phyloP scores from a whole-genome alignment of 1,140 invertebrate genomes.

The Drosophila novamexicana region DNA sequence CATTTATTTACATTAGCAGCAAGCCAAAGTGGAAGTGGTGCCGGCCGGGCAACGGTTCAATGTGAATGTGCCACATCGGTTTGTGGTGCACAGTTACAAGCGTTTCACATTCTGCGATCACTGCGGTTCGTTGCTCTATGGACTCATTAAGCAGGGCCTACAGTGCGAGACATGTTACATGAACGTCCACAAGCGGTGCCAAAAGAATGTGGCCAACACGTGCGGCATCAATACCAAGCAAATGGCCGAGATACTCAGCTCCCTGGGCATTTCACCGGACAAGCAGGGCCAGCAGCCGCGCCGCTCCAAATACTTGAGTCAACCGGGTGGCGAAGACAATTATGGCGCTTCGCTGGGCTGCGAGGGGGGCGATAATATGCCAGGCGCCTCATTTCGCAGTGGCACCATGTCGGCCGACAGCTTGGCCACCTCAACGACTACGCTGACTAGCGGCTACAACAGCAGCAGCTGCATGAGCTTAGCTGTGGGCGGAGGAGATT shows the following conservation, averaged over 20 bases:
- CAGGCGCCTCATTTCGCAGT: slow-evolving; percentile 74
- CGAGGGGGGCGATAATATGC: slow-evolving; percentile 56
- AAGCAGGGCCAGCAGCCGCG: slow-evolving; percentile 89
- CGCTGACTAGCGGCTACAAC: slow-evolving; percentile 74
- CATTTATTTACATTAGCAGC: slow-evolving; percentile 40
- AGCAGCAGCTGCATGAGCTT: slow-evolving; percentile 72
- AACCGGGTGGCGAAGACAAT: slow-evolving; percentile 85
- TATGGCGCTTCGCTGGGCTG: slow-evolving; percentile 78
- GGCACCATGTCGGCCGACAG: slow-evolving; percentile 65
- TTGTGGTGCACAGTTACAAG: slow-evolving; percentile 97
- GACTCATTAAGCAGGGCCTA: slow-evolving; percentile 97
- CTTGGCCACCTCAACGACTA: slow-evolving; percentile 63
- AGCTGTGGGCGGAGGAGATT: slow-evolving; percentile 70
- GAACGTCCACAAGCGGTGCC: slow-evolving; percentile 99
- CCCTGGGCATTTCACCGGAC: slow-evolving; percentile 96
- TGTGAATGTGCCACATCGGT: slow-evolving; percentile 99
- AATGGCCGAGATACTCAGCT: slow-evolving; percentile 96
- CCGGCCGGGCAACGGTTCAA: slow-evolving; percentile 93
- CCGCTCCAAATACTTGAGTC: slow-evolving; percentile 88
- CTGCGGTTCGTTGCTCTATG: slow-evolving; percentile 96
- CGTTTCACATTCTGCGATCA: slow-evolving; percentile 99
- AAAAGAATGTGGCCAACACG: slow-evolving; percentile 99
- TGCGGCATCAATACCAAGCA: slow-evolving; percentile 99
- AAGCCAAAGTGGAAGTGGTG: slow-evolving; percentile 84
- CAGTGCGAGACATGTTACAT: slow-evolving; percentile 99